Base-by-base conservation (phyloP, 2,888 invertebrate genomes). In the Epsilonema sp. region DNA sequence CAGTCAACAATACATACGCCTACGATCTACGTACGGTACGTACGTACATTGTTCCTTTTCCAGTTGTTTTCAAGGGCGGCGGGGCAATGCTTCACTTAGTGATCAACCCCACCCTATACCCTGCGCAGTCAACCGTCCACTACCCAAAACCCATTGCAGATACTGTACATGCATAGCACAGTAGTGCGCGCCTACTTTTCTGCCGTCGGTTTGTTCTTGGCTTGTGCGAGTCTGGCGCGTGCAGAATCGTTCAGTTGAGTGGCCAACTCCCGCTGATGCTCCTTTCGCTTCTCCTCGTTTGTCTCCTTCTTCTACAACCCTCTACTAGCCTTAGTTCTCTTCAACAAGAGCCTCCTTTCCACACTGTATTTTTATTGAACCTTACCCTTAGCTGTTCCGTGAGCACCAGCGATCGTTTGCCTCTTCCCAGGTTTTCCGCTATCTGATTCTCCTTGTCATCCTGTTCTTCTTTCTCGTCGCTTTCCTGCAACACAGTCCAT, bases 211-310 rank as follows among this genome's bases (percentile, higher is more conserved):
- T 61, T 62, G 16, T 65, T 65, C 48, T 66, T 67, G 65, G 85
- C 82, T 59, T 85, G 82, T 1, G 89, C 84, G 52, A 97, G 69
- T 38, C 97, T 76, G 59, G 85, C 85, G 56, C 81, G 80, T 0
- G 97, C 97, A 51, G 82, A 81, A 62, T 86, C 84, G 61, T 99
- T 94, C 37, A 97, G 70, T 51, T 79, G 77, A 49, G 79, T 76
- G 0, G 87, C 87, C 50, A 99, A 69, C 68, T 94, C 92, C 58
- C 83, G 82, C 67, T 99, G 97, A 72, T 94, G 90, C 61, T 84
- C 80, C 56, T 87, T 86, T 16, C 97, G 77, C 67, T 94, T 94
- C 61, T 97, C 94, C 65, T 99, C 97, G 0, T 89, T 81, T 13
- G 89, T 87, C 56, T 83, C 26, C 31, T 44, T 44, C 11, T 44